Conservation (phyloP, 2,888 invertebrate species). For the Galerucella pusilla region DNA sequence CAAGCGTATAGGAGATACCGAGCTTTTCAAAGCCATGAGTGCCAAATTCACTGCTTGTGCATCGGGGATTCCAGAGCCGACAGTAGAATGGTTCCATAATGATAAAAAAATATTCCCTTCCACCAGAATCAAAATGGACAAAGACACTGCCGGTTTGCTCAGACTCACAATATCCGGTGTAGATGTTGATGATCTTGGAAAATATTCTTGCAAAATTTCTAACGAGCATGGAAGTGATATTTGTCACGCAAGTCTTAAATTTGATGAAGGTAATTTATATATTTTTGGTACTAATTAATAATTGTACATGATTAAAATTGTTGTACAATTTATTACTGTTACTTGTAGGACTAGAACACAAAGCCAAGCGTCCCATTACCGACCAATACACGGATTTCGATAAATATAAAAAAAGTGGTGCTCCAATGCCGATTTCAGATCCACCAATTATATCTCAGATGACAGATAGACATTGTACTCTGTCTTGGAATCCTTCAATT, state of each 20-base stretch:
- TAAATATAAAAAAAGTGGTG: constrained; percentile 83
- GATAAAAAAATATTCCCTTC: constrained; percentile 83
- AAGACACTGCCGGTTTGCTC: constrained; percentile 83
- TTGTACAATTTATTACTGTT: background rate
- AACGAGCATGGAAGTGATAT: constrained; percentile 87
- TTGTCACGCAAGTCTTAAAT: constrained; percentile 82
- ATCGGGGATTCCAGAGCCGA: constrained; percentile 87
- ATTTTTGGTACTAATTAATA: constrained; percentile 3
- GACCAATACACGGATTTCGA: constrained; percentile 89
- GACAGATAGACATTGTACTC: constrained; percentile 87
- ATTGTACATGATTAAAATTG: background rate
- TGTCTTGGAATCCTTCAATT: constrained; percentile 95
- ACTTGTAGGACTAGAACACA: constrained; percentile 68
- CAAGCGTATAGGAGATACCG: constrained; percentile 89
- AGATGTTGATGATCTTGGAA: constrained; percentile 83
- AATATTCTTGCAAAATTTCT: constrained; percentile 83
- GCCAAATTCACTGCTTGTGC: constrained; percentile 95
- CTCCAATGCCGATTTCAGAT: constrained; percentile 89
- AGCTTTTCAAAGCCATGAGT: constrained; percentile 87
- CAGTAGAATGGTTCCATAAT: constrained; percentile 88
- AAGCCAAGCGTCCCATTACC: constrained; percentile 73
- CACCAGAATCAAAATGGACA: constrained; percentile 84
- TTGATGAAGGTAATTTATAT: constrained; percentile 66
- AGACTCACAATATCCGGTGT: constrained; percentile 84
- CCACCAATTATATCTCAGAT: constrained; percentile 93